A percentile compares a stretch with the other conserved stretches of the same genome.
These are phyloP conservation scores for Triplophysa bombifrons DNA, from an alignment of 2,797 vertebrate species.

Conservation along the genomic window DNA sequence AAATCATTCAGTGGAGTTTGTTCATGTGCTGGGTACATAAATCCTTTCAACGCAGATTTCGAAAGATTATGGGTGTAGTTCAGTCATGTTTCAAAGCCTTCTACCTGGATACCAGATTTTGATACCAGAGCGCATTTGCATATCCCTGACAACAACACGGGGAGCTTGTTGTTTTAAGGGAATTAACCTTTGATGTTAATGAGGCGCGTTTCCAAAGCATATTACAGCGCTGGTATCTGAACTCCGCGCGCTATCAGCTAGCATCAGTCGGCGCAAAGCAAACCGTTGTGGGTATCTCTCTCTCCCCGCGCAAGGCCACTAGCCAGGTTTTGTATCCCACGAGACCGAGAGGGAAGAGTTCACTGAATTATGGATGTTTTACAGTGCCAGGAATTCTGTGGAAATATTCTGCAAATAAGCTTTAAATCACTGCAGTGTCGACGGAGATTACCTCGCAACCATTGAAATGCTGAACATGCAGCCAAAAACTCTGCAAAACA, in stretches of 20 bases:
- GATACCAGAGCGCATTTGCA: constrained; percentile 19
- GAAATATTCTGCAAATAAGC: constrained; percentile 49
- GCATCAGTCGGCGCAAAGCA: constrained; percentile 36
- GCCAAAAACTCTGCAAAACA: constrained; percentile 21
- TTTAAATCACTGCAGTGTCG: constrained; percentile 47
- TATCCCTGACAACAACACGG: constrained; percentile 38
- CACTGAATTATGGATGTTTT: constrained; percentile 49
- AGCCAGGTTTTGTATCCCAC: constrained; percentile 35
- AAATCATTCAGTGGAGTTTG: constrained; percentile 36
- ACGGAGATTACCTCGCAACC: constrained; percentile 32
- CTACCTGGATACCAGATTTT: constrained; percentile 39
- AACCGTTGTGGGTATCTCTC: constrained; percentile 17
- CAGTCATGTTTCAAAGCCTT: constrained; percentile 4
- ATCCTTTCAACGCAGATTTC: constrained; percentile 28
- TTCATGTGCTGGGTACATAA: constrained; percentile 30
- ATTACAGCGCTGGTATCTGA: constrained; percentile 16
- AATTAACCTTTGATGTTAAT: constrained; percentile 55
- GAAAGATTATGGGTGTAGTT: constrained; percentile 37
- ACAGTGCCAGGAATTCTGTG: constrained; percentile 41
- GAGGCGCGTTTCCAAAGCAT: constrained; percentile 33
- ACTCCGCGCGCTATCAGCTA: constrained; percentile 36
- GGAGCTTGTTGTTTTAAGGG: constrained; percentile 44
- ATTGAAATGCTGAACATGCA: constrained; percentile 34
- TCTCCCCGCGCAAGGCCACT: constrained; percentile 36
- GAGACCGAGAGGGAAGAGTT: constrained; percentile 42